Evolutionary conservation across 1,140 invertebrate genomes (phyloP), one percentile per base, ranked within the genome.

Genomic region (Pogonognathellus flavescens): DNA sequence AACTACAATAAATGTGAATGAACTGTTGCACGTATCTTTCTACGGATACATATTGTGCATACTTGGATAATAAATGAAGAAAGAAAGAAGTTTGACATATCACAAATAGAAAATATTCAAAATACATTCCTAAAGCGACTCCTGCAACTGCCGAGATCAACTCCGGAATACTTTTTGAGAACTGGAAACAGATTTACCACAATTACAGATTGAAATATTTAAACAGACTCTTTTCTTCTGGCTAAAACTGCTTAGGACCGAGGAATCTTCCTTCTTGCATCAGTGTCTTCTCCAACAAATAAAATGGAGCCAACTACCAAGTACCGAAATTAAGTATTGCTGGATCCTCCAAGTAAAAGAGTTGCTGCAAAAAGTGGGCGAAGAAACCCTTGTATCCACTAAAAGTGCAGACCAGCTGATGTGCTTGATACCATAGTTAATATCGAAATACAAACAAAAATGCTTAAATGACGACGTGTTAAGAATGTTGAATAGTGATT

Each of bases 341-440:
- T 62, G 59, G 59, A n/a, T n/a, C n/a, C 16, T 62, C 10, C 59
- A 62, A 62, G 5, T 62, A 16, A 62, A 62, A 62, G 18, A 62
- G 2, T 20, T 62, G 9, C n/a, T 62, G n/a, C 1, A 20, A n/a
- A 1, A n/a, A 1, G 18, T 62, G 4, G 16, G 18, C 3, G 16
- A 62, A 62, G 20, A 18, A 10, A 10, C 5, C 3, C 1, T 8
- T 3, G 13, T 62, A 1, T 8, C 1, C 5, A 62, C 10, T 18
- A 10, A 18, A 16, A 62, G 18, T 20, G 16, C 16, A 5, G 20
- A 20, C 16, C 1, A 62, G 4, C 18, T 62, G 1, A n/a, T n/a
- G n/a, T n/a, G 1, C 4, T 9, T 3, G 9, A n/a, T 62, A n/a
- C 59, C 59, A 1, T 3, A 9, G 9, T 62, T 62, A 62, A 13